These are phyloP conservation scores for Agrypnia vestita DNA, from an alignment of 1,140 invertebrate species.

Conservation along the genomic window DNA sequence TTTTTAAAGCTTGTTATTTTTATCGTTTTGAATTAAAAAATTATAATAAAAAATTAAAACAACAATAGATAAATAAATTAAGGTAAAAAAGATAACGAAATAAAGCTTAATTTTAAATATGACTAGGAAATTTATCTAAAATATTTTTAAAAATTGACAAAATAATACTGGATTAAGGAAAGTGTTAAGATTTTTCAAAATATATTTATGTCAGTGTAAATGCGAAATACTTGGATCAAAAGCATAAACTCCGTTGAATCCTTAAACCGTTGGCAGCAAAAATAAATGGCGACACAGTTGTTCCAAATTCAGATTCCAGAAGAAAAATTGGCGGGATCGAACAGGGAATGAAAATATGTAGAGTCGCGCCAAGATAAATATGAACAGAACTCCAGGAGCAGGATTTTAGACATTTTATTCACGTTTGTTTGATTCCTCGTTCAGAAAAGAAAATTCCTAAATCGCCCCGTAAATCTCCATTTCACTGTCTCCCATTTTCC, in stretches of 20 bases:
- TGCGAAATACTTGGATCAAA: not conserved
- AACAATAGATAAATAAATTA: too few relatives aligned
- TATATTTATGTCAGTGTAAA: too few relatives aligned
- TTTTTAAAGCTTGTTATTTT: too few relatives aligned
- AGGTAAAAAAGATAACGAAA: too few relatives aligned
- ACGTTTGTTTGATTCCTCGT: slow-evolving; percentile 11
- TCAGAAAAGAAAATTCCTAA: not conserved
- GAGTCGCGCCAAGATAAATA: slow-evolving; percentile 12
- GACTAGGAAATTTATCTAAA: too few relatives aligned
- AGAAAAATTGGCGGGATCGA: slow-evolving; percentile 23
- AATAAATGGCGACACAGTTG: slow-evolving; percentile 10
- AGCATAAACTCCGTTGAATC: not conserved
- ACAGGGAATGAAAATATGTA: slow-evolving; percentile 5
- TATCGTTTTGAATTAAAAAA: too few relatives aligned
- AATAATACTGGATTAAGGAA: too few relatives aligned
- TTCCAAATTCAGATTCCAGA: slow-evolving; percentile 8
- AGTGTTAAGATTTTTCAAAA: too few relatives aligned
- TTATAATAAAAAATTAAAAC: too few relatives aligned
- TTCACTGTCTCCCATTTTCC: not conserved
- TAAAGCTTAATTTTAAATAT: too few relatives aligned
- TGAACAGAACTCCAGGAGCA: not conserved
- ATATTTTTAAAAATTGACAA: too few relatives aligned
- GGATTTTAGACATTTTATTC: slow-evolving; percentile 22
- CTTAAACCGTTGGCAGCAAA: slow-evolving; percentile 4
- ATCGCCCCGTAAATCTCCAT: slow-evolving; percentile 20